phyloP scores from a whole-genome alignment of 2,888 invertebrate genomes.

The Rotaria sp. region DNA sequence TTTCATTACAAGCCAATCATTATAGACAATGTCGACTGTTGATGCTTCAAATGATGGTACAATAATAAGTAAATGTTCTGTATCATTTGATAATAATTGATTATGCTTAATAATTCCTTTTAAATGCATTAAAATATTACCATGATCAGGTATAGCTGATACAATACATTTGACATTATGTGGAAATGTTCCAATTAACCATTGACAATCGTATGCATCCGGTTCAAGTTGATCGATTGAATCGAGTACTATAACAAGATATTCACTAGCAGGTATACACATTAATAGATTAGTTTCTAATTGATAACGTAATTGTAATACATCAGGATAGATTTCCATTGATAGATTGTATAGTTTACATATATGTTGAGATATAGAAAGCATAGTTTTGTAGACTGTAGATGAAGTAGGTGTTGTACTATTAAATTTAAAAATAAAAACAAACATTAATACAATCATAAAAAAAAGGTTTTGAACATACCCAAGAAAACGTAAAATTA shows the following conservation, averaged over 20 bases:
- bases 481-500: not conserved
- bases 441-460: no score
- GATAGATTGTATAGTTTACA: not conserved
- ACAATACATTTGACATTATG: conserved; percentile 36
- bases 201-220: conserved; percentile 25
- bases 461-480: conserved; percentile 42
- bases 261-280: not conserved
- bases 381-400: not conserved
- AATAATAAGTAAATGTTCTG: not conserved
- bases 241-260: conserved; percentile 34
- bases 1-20: conserved; percentile 30
- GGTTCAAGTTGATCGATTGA: conserved; percentile 37
- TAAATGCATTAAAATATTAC: conserved; percentile 44
- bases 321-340: conserved; percentile 41
- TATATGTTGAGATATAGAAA: not conserved
- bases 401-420: conserved; percentile 39
- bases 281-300: conserved; percentile 31
- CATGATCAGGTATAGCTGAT: conserved; percentile 41
- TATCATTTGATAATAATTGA: not conserved
- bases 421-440: conserved; percentile 36
- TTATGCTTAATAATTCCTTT: conserved; percentile 30
- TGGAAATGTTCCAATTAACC: not conserved
- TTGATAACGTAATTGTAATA: not conserved
- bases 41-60: not conserved
- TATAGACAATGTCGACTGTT: not conserved